phyloP scores from a whole-genome alignment of 2,888 invertebrate genomes.

The Nipponacmea schrenckii region DNA sequence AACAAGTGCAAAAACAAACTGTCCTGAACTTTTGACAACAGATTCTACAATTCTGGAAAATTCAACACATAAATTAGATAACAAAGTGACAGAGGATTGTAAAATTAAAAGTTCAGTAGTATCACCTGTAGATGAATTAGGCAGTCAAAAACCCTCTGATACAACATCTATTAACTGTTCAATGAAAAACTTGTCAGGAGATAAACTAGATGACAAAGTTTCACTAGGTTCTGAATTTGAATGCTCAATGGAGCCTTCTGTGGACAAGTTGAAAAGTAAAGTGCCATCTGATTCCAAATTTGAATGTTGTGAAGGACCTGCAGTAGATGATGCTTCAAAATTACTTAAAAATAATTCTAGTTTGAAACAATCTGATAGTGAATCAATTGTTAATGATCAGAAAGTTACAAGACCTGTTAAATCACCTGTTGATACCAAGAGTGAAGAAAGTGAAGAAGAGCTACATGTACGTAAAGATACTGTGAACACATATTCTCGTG shows the following conservation, averaged over 20 bases:
- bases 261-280: neutral
- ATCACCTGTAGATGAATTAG: neutral
- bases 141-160: too few species aligned
- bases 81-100: neutral
- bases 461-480: conserved; percentile 25
- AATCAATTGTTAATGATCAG: too few species aligned
- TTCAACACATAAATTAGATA: neutral
- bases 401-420: too few species aligned
- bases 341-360: neutral
- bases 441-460: conserved; percentile 15
- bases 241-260: neutral
- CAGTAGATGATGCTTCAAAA: neutral
- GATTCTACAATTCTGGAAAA: neutral
- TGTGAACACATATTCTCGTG: conserved; percentile 23
- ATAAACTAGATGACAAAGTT: too few species aligned
- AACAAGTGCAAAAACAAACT: neutral
- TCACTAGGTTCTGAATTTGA: too few species aligned
- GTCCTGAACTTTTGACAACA: neutral
- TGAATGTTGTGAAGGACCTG: neutral
- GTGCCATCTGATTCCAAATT: neutral
- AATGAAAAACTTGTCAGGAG: too few species aligned
- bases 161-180: too few species aligned
- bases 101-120: neutral
- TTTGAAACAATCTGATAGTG: neutral
- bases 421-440: neutral